Evolutionary conservation across 2,888 invertebrate species (phyloP).

Genomic region (Aproaerema taeniolella): DNA sequence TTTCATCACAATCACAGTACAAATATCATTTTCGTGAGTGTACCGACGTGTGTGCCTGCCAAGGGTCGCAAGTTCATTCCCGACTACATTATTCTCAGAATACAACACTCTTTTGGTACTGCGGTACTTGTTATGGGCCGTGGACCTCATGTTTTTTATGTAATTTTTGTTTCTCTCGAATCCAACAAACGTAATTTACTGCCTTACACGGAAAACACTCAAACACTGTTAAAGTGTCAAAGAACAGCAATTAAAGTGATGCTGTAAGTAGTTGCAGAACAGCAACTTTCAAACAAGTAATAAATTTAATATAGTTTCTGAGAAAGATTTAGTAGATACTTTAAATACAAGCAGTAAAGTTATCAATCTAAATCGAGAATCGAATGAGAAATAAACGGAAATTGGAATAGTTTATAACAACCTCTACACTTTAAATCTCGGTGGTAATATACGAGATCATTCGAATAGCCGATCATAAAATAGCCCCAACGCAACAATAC

Average conservation of each 20-base stretch:
- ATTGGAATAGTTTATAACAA: slow-evolving; percentile 1
- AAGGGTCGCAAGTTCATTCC: slow-evolving; percentile 48
- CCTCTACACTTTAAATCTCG: neutral
- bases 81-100: slow-evolving; percentile 35
- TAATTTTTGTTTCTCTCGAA: slow-evolving; percentile 6
- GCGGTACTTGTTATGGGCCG: slow-evolving; percentile 12
- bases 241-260: too few relatives aligned
- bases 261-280: neutral
- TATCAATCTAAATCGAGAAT: slow-evolving; percentile 4
- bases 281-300: neutral
- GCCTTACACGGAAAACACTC: too few relatives aligned
- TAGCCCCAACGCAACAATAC: slow-evolving; percentile 11
- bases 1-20: slow-evolving; percentile 35
- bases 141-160: slow-evolving; percentile 5
- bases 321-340: neutral
- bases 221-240: slow-evolving; percentile 1
- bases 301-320: neutral
- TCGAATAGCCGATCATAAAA: slow-evolving; percentile 11
- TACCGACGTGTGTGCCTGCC: slow-evolving; percentile 29
- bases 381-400: neutral
- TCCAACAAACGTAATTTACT: too few relatives aligned
- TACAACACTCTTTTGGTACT: slow-evolving; percentile 32
- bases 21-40: slow-evolving; percentile 50
- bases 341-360: neutral
- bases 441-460: slow-evolving; percentile 5